A percentile compares a stretch with the other conserved stretches of the same genome.
These are phyloP conservation scores for Colostygia pectinataria DNA, from an alignment of 2,888 invertebrate species.

Conservation along the genomic window DNA sequence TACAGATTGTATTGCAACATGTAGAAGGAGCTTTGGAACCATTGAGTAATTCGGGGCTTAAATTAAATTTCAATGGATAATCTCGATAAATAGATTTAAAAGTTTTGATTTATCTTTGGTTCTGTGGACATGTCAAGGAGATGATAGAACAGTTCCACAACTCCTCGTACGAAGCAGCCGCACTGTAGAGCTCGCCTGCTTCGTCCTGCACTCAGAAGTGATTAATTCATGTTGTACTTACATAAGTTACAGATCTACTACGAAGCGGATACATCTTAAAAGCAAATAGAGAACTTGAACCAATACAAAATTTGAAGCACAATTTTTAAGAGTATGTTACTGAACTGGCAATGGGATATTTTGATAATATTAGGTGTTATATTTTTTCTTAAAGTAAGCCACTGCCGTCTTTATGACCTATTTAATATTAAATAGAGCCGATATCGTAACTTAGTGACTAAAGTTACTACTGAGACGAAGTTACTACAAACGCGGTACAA, in stretches of 20 bases:
- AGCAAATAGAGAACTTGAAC: constrained; percentile 74
- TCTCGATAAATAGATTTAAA: constrained; percentile 70
- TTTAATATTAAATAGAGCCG: constrained; percentile 52
- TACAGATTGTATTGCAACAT: constrained; percentile 78
- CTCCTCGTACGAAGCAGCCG: constrained; percentile 63
- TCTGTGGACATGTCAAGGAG: constrained; percentile 56
- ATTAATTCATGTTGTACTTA: constrained; percentile 78
- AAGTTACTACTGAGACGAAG: constrained; percentile 54
- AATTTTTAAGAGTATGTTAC: constrained; percentile 23
- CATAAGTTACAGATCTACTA: constrained; percentile 81
- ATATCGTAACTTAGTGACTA: constrained; percentile 64
- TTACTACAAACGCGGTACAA: constrained; percentile 57
- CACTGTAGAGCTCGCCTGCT: constrained; percentile 36
- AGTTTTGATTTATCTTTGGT: constrained; percentile 80
- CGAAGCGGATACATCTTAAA: constrained; percentile 74
- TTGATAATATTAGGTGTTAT: constrained; percentile 17
- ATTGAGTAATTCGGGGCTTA: constrained; percentile 67
- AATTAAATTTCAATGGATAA: constrained; percentile 65
- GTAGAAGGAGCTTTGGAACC: constrained; percentile 79
- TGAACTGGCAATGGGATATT: constrained; percentile 20
- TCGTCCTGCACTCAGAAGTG: constrained; percentile 53
- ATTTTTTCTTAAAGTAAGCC: constrained; percentile 47
- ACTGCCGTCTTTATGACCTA: constrained; percentile 46
- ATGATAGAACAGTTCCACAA: constrained; percentile 74
- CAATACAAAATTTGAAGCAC: constrained; percentile 47